These are phyloP conservation scores for Pipra filicauda DNA, from an alignment of 2,113 vertebrate genomes.

Conservation along the genomic window DNA sequence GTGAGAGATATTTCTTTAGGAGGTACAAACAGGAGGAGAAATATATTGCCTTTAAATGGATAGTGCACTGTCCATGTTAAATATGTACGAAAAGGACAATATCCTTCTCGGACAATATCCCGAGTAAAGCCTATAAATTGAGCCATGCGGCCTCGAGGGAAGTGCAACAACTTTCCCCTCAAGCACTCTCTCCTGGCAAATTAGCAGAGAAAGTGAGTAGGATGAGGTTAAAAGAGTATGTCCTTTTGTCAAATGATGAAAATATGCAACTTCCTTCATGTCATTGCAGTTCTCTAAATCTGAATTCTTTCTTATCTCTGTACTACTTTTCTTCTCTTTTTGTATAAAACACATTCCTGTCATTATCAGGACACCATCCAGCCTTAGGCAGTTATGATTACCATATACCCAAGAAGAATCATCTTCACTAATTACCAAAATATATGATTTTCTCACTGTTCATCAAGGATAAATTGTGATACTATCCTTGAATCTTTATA, in stretches of 20 bases:
- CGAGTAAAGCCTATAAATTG: not conserved
- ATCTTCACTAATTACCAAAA: conserved; percentile 1
- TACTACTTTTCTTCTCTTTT: not conserved
- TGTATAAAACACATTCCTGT: not conserved
- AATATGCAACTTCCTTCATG: not conserved
- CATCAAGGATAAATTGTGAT: not conserved
- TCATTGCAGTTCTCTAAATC: not conserved
- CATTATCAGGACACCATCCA: not conserved
- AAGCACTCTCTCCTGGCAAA: not conserved
- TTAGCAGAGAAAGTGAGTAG: not conserved
- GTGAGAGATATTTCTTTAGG: not conserved
- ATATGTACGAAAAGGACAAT: not conserved
- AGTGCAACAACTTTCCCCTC: not conserved
- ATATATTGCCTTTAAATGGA: not conserved
- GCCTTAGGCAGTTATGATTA: conserved; percentile 2
- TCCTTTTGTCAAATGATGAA: not conserved
- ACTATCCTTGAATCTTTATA: not conserved
- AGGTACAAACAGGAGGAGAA: not conserved
- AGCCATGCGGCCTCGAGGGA: not conserved
- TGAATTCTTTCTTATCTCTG: not conserved
- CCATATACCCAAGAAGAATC: not conserved
- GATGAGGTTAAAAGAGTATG: not conserved
- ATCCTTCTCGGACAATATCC: not conserved
- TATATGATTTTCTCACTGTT: not conserved
- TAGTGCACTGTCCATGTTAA: not conserved